Percentiles rank a stretch among this genome's conserved stretches.
These are phyloP conservation scores for Drosophila pachea DNA, from an alignment of 1,140 invertebrate species.

Conservation along the genomic window DNA sequence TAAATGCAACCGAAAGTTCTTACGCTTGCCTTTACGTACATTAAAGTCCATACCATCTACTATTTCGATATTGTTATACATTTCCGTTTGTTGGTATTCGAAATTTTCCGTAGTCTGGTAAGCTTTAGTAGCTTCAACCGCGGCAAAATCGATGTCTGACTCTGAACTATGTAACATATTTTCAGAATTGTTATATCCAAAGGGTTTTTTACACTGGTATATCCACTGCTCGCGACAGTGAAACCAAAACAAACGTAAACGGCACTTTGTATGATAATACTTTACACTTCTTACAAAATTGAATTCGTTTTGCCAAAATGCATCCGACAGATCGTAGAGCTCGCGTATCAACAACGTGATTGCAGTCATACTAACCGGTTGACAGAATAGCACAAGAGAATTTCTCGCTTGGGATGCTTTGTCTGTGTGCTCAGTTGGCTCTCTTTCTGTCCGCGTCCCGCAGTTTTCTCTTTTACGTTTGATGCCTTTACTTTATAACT, in stretches of 20 bases:
- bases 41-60: conserved; percentile 56
- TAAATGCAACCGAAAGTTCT: neutral
- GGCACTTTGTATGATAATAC: conserved; percentile 57
- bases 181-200: conserved; percentile 2
- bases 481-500: neutral
- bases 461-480: neutral
- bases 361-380: conserved; percentile 70
- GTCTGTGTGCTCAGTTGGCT: conserved; percentile 15
- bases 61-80: conserved; percentile 55
- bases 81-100: conserved; percentile 31
- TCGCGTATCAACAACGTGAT: conserved; percentile 62
- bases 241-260: conserved; percentile 56
- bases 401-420: conserved; percentile 31
- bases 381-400: conserved; percentile 19
- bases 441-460: conserved; percentile 7
- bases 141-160: conserved; percentile 64
- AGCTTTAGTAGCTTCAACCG: conserved; percentile 58
- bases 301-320: conserved; percentile 62
- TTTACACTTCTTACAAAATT: conserved; percentile 50
- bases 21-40: conserved; percentile 46
- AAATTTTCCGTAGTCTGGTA: conserved; percentile 45
- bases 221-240: conserved; percentile 60
- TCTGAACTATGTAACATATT: conserved; percentile 41
- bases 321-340: conserved; percentile 67
- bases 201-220: conserved; percentile 30